These are phyloP conservation scores for Perognathus longimembris DNA, from an alignment of 2,113 vertebrate genomes.

Conservation along the genomic window DNA sequence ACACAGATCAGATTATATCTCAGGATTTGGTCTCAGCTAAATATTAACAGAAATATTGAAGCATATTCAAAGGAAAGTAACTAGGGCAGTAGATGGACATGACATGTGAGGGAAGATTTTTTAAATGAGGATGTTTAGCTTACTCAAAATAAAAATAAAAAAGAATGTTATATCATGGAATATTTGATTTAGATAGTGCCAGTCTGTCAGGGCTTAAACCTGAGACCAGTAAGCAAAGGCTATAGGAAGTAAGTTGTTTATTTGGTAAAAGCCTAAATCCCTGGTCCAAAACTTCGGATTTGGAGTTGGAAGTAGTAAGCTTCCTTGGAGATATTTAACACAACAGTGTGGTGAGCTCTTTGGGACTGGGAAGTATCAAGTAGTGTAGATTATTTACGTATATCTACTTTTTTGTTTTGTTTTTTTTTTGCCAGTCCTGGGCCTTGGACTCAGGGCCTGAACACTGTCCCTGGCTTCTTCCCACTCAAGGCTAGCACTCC, in stretches of 20 bases:
- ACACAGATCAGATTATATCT: neutral
- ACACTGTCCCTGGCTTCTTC: no score
- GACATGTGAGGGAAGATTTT: neutral
- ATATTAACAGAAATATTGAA: constrained; percentile 37
- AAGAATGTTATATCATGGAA: neutral
- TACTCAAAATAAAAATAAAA: neutral
- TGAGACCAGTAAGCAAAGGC: neutral
- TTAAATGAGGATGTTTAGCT: neutral
- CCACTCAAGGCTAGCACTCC: no score
- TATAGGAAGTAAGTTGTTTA: neutral
- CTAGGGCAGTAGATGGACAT: neutral
- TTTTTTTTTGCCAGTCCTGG: no score
- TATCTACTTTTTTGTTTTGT: constrained; percentile 1
- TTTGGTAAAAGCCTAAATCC: neutral
- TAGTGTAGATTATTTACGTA: neutral
- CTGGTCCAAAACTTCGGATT: constrained; percentile 12
- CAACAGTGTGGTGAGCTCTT: neutral
- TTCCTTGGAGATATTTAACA: constrained; percentile 7
- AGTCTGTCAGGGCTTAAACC: neutral
- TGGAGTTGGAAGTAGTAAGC: neutral
- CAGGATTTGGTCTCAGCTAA: neutral
- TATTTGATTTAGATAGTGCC: neutral
- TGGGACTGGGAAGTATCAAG: neutral
- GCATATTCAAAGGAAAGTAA: constrained; percentile 2
- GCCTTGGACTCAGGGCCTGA: no score